Conservation (phyloP, 2,888 invertebrate species). For the Creontiades dilutus region DNA sequence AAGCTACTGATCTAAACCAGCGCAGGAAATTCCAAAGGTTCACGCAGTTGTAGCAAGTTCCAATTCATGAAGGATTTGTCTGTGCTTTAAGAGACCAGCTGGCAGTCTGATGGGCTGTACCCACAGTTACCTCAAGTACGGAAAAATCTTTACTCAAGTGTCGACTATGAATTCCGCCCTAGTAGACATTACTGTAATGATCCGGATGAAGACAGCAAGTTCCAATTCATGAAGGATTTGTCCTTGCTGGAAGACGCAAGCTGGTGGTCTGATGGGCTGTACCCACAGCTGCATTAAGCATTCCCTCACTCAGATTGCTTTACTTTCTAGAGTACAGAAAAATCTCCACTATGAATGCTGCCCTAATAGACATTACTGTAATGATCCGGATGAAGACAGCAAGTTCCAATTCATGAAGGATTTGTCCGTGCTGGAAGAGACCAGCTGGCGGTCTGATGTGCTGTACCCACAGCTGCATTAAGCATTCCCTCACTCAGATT, state of each 20-base stretch:
- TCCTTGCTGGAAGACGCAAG: slow-evolving; percentile 92
- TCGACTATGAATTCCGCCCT: too few species aligned
- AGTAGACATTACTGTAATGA: slow-evolving; percentile 79
- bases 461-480: too few species aligned
- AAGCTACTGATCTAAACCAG: too few species aligned
- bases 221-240: slow-evolving; percentile 91
- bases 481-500: too few species aligned
- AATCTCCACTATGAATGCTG: too few species aligned
- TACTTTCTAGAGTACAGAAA: too few species aligned
- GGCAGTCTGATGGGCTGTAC: slow-evolving; percentile 86
- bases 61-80: slow-evolving; percentile 91
- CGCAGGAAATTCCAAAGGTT: too few species aligned
- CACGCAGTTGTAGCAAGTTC: too few species aligned
- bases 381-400: slow-evolving; percentile 85
- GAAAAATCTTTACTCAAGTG: too few species aligned
- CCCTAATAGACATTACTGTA: slow-evolving; percentile 76
- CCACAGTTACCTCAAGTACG: too few species aligned
- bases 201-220: slow-evolving; percentile 87
- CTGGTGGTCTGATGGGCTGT: slow-evolving; percentile 86
- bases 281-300: too few species aligned
- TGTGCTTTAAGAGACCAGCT: slow-evolving; percentile 88
- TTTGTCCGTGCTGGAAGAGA: slow-evolving; percentile 89
- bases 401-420: slow-evolving; percentile 93
- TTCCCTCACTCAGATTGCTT: too few species aligned
- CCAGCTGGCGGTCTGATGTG: slow-evolving; percentile 87